These are phyloP conservation scores for Enoplolaimus lenunculus DNA, from an alignment of 2,888 invertebrate genomes.

Conservation along the genomic window DNA sequence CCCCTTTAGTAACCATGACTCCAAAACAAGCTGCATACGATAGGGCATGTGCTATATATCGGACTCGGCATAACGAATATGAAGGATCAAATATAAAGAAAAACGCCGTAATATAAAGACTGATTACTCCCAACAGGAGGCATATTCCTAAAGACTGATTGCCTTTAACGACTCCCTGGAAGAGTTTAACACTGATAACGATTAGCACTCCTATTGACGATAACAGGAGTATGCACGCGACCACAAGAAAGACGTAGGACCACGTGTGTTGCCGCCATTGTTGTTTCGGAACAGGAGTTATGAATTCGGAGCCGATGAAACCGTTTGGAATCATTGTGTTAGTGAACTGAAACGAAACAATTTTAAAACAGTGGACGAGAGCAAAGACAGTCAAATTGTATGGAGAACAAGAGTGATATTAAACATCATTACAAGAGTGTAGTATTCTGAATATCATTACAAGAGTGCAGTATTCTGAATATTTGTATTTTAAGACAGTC, in stretches of 20 bases:
- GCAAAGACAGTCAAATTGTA: no score
- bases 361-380: no score
- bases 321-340: no score
- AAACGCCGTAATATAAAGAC: conserved; percentile 33
- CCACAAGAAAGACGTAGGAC: conserved; percentile 31
- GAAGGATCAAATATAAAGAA: conserved; percentile 35
- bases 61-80: conserved; percentile 26
- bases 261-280: conserved; percentile 30
- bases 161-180: conserved; percentile 33
- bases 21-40: conserved; percentile 37
- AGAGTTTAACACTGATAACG: conserved; percentile 32
- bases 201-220: conserved; percentile 28
- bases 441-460: no score
- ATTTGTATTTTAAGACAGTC: no score
- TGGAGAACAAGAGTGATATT: no score
- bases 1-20: conserved; percentile 37
- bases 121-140: conserved; percentile 33
- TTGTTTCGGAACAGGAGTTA: no score
- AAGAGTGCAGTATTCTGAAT: no score
- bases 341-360: no score
- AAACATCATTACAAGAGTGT: no score
- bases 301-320: no score
- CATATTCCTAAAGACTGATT: conserved; percentile 38
- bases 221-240: conserved; percentile 29
- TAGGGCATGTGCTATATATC: conserved; percentile 25